These are phyloP conservation scores for Phylloscopus whistleri DNA, from an alignment of 2,113 vertebrate genomes.

Conservation along the genomic window DNA sequence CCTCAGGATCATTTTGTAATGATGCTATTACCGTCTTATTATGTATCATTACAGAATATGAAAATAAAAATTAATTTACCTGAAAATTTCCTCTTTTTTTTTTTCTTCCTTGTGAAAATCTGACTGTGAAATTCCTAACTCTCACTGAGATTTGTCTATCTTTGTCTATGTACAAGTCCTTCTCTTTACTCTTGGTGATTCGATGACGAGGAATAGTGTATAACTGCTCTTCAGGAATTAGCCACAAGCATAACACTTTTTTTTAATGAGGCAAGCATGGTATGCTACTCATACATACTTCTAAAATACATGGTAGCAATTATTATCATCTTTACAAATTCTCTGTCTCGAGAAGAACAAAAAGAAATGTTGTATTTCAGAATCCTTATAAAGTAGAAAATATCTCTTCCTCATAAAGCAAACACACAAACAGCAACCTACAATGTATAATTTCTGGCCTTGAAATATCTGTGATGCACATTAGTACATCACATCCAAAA, in stretches of 20 bases:
- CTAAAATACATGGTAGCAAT: neutral
- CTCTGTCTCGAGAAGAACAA: neutral
- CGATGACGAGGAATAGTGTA: neutral
- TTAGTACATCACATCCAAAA: neutral
- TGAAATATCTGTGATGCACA: neutral
- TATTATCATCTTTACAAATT: neutral
- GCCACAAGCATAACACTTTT: neutral
- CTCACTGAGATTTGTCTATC: neutral
- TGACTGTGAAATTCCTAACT: neutral
- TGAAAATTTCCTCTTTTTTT: neutral
- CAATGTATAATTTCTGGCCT: neutral
- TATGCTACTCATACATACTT: neutral
- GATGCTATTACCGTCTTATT: neutral
- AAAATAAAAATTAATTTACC: neutral
- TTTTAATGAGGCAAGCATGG: neutral
- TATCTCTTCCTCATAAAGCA: neutral
- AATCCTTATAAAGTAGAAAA: neutral
- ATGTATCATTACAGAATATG: neutral
- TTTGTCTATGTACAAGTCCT: fast-evolving
- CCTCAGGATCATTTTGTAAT: neutral
- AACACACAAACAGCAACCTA: neutral
- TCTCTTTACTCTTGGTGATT: neutral
- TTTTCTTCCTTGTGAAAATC: neutral
- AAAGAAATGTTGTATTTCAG: neutral
- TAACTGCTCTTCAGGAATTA: neutral